phyloP scores from a whole-genome alignment of 2,888 invertebrate species.

The Lasioglossum oenotherae region DNA sequence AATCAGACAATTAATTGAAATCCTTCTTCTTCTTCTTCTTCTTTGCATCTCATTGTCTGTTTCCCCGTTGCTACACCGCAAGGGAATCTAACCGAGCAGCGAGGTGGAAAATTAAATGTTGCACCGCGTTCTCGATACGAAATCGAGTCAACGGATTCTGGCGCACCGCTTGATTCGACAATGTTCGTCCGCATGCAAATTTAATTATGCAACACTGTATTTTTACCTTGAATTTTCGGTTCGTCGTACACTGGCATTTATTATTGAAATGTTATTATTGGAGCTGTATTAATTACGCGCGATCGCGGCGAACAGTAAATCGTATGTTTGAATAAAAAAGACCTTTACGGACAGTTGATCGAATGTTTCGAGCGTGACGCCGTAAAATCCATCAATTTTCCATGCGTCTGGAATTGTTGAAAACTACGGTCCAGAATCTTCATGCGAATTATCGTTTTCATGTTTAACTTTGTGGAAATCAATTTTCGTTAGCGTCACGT shows the following conservation, averaged over 20 bases:
- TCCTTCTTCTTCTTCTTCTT: background rate
- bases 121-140: background rate
- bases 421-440: no score
- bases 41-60: background rate
- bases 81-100: background rate
- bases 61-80: background rate
- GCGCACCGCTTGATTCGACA: background rate
- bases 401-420: background rate
- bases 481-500: background rate
- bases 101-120: background rate
- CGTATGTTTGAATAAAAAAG: background rate
- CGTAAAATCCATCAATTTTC: background rate
- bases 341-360: background rate
- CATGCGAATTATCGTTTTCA: background rate
- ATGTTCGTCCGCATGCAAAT: background rate
- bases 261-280: background rate
- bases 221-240: background rate
- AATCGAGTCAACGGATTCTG: background rate
- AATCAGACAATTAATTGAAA: background rate
- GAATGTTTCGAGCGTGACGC: no score
- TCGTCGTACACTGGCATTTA: background rate
- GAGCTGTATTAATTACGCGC: background rate
- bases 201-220: background rate
- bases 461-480: background rate
- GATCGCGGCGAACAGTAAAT: background rate